A percentile compares a stretch with the other conserved stretches of the same genome.
Evolutionary conservation across 2,888 invertebrate species (phyloP).

Genomic region (Helleia helle): DNA sequence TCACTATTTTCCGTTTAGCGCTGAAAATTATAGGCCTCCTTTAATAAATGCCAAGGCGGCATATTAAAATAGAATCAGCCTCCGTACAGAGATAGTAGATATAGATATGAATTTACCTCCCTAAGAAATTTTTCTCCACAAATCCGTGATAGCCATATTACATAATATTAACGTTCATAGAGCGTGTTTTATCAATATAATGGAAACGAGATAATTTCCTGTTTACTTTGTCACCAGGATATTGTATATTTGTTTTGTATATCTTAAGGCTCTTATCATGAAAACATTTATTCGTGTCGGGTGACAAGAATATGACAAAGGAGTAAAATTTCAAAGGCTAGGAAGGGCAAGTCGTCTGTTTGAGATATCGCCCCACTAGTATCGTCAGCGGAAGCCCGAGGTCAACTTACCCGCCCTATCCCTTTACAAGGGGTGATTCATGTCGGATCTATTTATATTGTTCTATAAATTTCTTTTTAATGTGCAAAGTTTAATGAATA

Average conservation of each 20-base stretch:
- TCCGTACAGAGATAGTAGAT: no score
- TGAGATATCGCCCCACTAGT: conserved; percentile 1
- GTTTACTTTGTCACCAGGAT: not conserved
- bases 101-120: no score
- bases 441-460: conserved; percentile 8
- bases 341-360: conserved; percentile 7
- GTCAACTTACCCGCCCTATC: conserved; percentile 43
- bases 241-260: not conserved
- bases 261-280: not conserved
- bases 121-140: no score
- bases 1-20: no score
- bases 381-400: conserved; percentile 38
- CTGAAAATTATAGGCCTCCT: no score
- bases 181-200: no score
- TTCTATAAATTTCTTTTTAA: no score
- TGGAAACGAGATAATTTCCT: not conserved
- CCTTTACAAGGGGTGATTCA: conserved; percentile 20
- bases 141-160: no score
- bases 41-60: no score
- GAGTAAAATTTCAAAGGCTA: conserved; percentile 9
- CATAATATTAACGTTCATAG: no score
- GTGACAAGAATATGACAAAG: conserved; percentile 5
- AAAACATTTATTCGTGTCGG: not conserved
- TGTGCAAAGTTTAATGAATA: no score
- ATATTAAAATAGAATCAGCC: no score